Evolutionary conservation across 2,888 invertebrate genomes (phyloP).

Genomic region (Corbicula japonica): DNA sequence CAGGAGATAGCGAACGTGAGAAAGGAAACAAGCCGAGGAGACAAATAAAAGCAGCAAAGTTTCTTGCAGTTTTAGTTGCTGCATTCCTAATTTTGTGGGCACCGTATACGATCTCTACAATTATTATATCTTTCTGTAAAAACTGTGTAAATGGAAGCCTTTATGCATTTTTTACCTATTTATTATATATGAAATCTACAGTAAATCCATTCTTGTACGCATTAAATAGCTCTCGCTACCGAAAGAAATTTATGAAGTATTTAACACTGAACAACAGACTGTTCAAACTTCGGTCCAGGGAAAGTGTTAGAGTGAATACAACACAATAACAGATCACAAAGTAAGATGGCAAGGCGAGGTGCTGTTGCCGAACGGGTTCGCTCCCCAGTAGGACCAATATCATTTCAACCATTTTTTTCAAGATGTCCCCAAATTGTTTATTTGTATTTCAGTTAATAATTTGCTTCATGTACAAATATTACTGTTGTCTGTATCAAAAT

Average conservation of each 20-base stretch:
- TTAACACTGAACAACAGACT: slow-evolving; percentile 28
- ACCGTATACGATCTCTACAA: slow-evolving; percentile 74
- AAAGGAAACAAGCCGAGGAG: background rate
- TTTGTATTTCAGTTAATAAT: too few relatives aligned
- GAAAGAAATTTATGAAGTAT: slow-evolving; percentile 56
- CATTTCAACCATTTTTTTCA: too few relatives aligned
- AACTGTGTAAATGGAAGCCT: slow-evolving; percentile 96
- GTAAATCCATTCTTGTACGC: slow-evolving; percentile 81
- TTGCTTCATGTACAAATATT: too few relatives aligned
- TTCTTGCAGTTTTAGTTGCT: slow-evolving; percentile 70
- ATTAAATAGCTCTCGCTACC: slow-evolving; percentile 70
- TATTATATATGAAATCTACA: slow-evolving; percentile 77
- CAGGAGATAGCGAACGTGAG: background rate
- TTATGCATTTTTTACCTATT: slow-evolving; percentile 93
- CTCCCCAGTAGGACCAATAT: too few relatives aligned
- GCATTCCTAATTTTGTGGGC: slow-evolving; percentile 73
- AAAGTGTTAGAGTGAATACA: too few relatives aligned
- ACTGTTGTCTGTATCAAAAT: too few relatives aligned
- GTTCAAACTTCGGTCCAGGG: too few relatives aligned
- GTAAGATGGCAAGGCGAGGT: too few relatives aligned
- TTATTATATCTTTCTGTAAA: slow-evolving; percentile 69
- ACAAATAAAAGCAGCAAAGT: slow-evolving; percentile 66
- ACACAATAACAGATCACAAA: too few relatives aligned
- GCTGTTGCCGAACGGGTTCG: too few relatives aligned
- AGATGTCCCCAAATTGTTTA: too few relatives aligned